Percentiles rank a stretch among this genome's conserved stretches.
Evolutionary conservation across 2,797 vertebrate genomes (phyloP).

Genomic region (Urosaurus nigricauda): DNA sequence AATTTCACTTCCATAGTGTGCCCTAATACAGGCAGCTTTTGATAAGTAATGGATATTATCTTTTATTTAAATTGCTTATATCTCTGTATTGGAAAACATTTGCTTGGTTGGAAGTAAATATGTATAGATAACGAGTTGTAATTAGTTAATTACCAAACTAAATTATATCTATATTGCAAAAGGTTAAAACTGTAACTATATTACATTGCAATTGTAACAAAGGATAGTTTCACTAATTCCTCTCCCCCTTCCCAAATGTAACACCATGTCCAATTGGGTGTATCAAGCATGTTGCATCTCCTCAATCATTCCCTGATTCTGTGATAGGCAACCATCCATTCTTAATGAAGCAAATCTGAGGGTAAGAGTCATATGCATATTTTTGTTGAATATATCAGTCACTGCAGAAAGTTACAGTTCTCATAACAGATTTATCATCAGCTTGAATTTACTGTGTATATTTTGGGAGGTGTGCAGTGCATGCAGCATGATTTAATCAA

Average conservation of each 20-base stretch:
- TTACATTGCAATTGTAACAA: not conserved
- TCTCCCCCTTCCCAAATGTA: not conserved
- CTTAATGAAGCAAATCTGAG: not conserved
- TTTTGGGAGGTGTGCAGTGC: conserved; percentile 11
- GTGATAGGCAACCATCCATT: not conserved
- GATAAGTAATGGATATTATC: not conserved
- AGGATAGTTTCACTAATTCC: not conserved
- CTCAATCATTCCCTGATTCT: not conserved
- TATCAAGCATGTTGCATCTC: not conserved
- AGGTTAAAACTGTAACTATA: no score
- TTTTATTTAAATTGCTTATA: not conserved
- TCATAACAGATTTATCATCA: not conserved
- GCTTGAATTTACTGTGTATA: not conserved
- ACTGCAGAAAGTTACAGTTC: not conserved
- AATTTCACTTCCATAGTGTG: not conserved
- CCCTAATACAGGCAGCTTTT: not conserved
- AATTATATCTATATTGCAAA: no score
- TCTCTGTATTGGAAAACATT: not conserved
- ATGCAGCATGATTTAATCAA: not conserved
- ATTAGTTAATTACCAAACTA: not conserved
- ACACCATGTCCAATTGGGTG: not conserved
- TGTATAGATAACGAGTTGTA: not conserved
- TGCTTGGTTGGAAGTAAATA: no score
- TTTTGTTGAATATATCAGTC: not conserved
- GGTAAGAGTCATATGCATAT: not conserved